Conservation (phyloP, 2,797 vertebrate genomes). For the Sciurus carolinensis region DNA sequence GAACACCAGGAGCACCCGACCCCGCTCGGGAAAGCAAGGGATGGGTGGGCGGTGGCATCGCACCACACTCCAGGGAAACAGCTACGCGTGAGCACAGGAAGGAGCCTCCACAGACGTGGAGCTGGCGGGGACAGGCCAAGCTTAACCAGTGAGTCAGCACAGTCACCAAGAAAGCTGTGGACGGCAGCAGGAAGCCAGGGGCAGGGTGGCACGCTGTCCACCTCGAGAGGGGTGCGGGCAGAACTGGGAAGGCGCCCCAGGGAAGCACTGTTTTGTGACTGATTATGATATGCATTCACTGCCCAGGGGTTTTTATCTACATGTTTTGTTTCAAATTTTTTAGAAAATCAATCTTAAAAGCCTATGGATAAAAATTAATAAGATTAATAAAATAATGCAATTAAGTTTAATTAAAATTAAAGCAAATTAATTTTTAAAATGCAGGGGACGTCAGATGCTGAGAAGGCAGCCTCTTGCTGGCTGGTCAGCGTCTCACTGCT, state of each 20-base stretch:
- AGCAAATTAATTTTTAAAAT: background rate
- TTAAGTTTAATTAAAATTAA: no score
- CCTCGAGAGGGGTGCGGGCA: no score
- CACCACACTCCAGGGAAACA: background rate
- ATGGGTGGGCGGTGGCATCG: no score
- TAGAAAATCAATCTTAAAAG: no score
- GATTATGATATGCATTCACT: background rate
- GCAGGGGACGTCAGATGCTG: background rate
- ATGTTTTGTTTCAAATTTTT: background rate
- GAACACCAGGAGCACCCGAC: background rate
- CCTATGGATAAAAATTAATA: no score
- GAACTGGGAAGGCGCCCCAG: rapidly evolving
- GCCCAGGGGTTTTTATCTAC: background rate
- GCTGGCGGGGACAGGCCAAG: background rate
- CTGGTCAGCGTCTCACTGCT: rapidly evolving
- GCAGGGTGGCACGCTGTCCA: no score
- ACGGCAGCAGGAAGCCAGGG: no score
- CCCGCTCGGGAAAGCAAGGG: background rate
- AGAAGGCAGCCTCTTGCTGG: no score
- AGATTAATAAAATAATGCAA: no score
- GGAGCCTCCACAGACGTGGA: no score
- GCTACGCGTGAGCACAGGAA: background rate
- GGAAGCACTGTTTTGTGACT: background rate
- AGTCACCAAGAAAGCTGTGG: no score
- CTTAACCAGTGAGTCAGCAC: background rate